phyloP scores from a whole-genome alignment of 2,113 vertebrate genomes.

The Psilopogon haemacephalus region DNA sequence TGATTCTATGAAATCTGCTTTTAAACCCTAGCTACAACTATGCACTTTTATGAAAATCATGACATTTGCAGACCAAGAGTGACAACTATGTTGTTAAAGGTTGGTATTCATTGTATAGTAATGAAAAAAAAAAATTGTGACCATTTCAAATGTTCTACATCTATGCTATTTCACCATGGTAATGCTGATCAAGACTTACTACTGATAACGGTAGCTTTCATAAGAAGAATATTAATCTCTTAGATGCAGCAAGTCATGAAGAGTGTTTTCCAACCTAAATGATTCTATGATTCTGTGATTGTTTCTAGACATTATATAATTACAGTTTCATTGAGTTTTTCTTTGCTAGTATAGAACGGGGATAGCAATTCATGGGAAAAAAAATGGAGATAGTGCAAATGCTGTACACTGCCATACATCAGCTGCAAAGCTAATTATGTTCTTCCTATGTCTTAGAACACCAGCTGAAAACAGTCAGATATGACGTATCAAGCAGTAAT shows the following conservation, averaged over 20 bases:
- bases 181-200: background rate
- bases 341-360: background rate
- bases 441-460: background rate
- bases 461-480: background rate
- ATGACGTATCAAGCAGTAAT: background rate
- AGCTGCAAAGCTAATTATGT: background rate
- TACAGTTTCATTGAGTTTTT: background rate
- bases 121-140: background rate
- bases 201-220: fast-evolving
- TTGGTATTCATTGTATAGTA: background rate
- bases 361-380: background rate
- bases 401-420: background rate
- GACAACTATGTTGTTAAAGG: background rate
- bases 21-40: background rate
- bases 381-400: background rate
- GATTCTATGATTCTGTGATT: background rate
- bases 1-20: background rate
- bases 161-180: background rate
- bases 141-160: background rate
- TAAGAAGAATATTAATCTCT: background rate
- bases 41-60: background rate
- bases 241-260: background rate
- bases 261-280: background rate
- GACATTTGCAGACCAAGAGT: background rate
- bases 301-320: background rate